Conservation (phyloP, 2,113 vertebrate species). For the Heterotis niloticus region DNA sequence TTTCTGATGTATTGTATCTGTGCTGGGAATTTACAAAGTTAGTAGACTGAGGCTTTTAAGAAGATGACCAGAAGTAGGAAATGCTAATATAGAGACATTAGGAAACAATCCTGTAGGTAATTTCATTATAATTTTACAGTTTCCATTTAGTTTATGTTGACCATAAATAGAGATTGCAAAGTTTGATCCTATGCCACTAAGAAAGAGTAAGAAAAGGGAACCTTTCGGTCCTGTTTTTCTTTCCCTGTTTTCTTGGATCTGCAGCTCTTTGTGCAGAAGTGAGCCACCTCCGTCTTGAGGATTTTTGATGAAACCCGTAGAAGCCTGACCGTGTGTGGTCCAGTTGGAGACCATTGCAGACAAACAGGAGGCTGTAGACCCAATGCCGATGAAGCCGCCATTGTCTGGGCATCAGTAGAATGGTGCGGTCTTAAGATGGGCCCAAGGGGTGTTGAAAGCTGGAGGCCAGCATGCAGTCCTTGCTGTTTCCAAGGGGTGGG, state of each 20-base stretch:
- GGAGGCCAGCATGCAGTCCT: neutral
- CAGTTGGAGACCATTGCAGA: neutral
- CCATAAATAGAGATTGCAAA: too few species aligned
- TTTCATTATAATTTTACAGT: too few species aligned
- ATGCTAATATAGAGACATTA: too few species aligned
- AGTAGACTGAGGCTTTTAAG: too few species aligned
- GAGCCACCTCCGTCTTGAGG: neutral
- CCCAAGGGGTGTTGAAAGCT: conserved; percentile 1
- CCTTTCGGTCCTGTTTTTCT: neutral
- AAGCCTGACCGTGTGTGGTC: neutral
- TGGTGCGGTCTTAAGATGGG: neutral
- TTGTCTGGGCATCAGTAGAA: neutral
- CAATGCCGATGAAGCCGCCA: conserved; percentile 9
- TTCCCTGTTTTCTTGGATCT: neutral
- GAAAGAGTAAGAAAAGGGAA: too few species aligned
- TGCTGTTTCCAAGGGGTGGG: neutral
- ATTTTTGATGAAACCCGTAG: conserved; percentile 1
- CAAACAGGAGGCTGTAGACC: neutral
- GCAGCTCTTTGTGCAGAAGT: neutral
- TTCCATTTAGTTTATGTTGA: too few species aligned
- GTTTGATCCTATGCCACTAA: too few species aligned
- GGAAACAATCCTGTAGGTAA: too few species aligned
- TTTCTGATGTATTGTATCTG: too few species aligned
- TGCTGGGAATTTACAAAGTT: too few species aligned
- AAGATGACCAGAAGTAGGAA: too few species aligned